Evolutionary conservation across 2,888 invertebrate species (phyloP).

Genomic region (Pheosia tremula): DNA sequence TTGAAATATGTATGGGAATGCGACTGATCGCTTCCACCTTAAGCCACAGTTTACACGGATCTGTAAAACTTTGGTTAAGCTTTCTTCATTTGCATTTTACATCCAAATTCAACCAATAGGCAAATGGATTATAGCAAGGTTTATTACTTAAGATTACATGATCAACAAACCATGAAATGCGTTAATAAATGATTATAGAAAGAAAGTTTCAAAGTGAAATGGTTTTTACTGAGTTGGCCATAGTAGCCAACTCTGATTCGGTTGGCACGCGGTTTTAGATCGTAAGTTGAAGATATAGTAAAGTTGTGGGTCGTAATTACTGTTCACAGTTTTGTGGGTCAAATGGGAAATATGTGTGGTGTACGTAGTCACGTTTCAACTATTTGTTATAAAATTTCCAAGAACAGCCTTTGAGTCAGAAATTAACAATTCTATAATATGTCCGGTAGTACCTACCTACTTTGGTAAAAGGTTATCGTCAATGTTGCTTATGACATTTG

Average conservation of each 20-base stretch:
- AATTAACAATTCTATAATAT: too few species aligned
- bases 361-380: background rate
- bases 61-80: too few species aligned
- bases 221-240: background rate
- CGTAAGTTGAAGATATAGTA: conserved; percentile 1
- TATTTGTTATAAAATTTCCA: too few species aligned
- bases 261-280: conserved; percentile 6
- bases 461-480: too few species aligned
- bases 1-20: too few species aligned
- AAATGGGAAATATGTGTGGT: background rate
- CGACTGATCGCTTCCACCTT: too few species aligned
- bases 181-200: conserved; percentile 8
- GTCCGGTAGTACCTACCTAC: too few species aligned
- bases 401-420: too few species aligned
- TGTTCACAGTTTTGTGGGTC: background rate
- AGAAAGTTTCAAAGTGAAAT: background rate
- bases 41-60: too few species aligned
- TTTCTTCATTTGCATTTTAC: too few species aligned
- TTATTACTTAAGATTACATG: conserved; percentile 24
- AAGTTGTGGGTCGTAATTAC: background rate
- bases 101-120: too few species aligned
- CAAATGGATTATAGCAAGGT: conserved; percentile 30
- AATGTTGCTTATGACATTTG: too few species aligned
- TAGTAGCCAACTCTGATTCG: background rate
- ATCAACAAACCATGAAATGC: conserved; percentile 6